These are phyloP conservation scores for Drosophila meridionalis DNA, from an alignment of 2,888 invertebrate genomes.

Conservation along the genomic window DNA sequence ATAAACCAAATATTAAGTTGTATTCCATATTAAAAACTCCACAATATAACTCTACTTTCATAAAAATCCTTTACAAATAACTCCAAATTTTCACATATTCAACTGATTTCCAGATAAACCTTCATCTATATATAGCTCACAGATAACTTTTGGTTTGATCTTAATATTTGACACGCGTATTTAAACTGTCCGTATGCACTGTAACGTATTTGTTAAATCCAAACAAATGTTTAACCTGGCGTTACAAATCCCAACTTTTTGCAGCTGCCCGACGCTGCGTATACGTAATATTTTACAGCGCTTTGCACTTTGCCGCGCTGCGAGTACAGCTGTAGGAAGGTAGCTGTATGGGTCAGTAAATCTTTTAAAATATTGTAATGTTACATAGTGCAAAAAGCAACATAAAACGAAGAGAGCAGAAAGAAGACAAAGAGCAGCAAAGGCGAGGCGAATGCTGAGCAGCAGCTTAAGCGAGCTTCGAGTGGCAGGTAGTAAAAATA, in stretches of 20 bases:
- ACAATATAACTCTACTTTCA: background rate
- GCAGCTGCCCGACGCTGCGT: slow-evolving; percentile 44
- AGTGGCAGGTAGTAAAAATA: slow-evolving; percentile 66
- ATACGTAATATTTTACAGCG: slow-evolving; percentile 73
- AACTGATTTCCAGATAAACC: background rate
- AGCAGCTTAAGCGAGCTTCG: slow-evolving; percentile 62
- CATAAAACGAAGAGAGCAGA: background rate
- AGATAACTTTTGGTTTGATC: background rate
- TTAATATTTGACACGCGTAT: slow-evolving; percentile 23
- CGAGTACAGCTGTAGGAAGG: slow-evolving; percentile 7
- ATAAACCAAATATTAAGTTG: too few relatives aligned
- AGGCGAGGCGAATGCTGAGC: slow-evolving; percentile 3
- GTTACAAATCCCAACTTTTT: slow-evolving; percentile 53
- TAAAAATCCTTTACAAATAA: background rate
- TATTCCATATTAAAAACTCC: too few relatives aligned
- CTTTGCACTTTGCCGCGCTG: slow-evolving; percentile 67
- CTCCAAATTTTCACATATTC: background rate
- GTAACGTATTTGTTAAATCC: slow-evolving; percentile 32
- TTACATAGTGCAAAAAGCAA: slow-evolving; percentile 34
- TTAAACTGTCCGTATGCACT: slow-evolving; percentile 23
- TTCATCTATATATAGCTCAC: background rate
- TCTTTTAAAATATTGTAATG: slow-evolving; percentile 75
- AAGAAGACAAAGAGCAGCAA: background rate
- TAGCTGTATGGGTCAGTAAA: slow-evolving; percentile 72
- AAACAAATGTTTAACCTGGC: slow-evolving; percentile 48